Evolutionary conservation across 2,113 vertebrate genomes (phyloP), one percentile per base, ranked within the genome.

Genomic region (Bubo scandiacus): DNA sequence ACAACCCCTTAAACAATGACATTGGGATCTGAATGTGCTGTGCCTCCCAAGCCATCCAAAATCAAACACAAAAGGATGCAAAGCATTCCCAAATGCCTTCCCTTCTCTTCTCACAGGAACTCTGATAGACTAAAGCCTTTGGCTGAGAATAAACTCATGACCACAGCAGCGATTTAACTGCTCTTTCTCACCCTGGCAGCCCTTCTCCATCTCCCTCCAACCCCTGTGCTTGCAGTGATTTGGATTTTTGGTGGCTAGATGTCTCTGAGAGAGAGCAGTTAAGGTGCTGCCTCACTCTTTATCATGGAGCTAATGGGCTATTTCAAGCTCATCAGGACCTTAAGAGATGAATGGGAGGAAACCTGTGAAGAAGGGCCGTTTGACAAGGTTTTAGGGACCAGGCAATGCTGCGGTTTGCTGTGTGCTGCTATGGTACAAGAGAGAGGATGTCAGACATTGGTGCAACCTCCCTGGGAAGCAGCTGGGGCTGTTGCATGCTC

Each of bases 1-100:
- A 86, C 92, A 86, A 89, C 47, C 71, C 77, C 85, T 92, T 92
- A 89, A 83, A 92, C 91, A 88, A 95, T 86, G 84, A 63, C 90
- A 62, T 68, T 91, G 78, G 89, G 90, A 94, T 95, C 75, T 91
- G 88, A 89, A 90, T 83, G 72, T 82, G 75, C 70, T 92, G 55
- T 87, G 91, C 65, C 57, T 96, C 66, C 71, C 68, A 91, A 86
- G 80, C 51, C 32, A 79, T 55, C 88, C 92, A 82, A 90, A 57
- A 67, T 86, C 62, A 63, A 87, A 84, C 67, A 85, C 78, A 96
- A 86, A 95, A 92, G 71, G 49, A 95, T 62, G 70, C 79, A 82
- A 63, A 86, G n/a, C 81, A 62, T 79, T 78, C 82, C 88, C 93
- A 91, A 93, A 92, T 91, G 73, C 73, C 72, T 93, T 94, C 62